phyloP scores from a whole-genome alignment of 1,140 invertebrate species.

The Zaprionus gabonicus region DNA sequence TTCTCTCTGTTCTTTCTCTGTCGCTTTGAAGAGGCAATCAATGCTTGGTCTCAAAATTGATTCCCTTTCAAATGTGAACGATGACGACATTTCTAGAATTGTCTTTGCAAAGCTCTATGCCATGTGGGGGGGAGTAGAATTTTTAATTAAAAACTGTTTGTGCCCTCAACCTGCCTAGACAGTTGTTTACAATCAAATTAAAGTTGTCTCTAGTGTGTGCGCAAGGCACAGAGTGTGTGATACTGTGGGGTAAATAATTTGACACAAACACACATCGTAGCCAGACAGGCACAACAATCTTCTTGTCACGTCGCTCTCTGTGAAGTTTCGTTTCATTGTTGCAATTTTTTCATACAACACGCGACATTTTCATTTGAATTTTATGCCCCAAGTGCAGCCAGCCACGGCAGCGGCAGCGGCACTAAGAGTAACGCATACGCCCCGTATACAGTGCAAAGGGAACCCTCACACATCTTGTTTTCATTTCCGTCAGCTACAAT shows the following conservation, averaged over 20 bases:
- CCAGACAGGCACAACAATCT: constrained; percentile 6
- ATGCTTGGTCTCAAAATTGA: constrained; percentile 66
- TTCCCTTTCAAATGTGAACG: constrained; percentile 68
- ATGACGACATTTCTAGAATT: constrained; percentile 58
- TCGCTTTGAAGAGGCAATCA: constrained; percentile 61
- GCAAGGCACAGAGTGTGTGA: background rate
- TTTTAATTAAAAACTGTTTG: constrained; percentile 45
- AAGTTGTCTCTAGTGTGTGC: constrained; percentile 12
- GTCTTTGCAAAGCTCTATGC: constrained; percentile 17
- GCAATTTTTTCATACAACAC: constrained; percentile 61
- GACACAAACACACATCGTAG: constrained; percentile 5
- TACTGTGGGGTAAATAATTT: constrained; percentile 44
- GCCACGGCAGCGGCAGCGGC: constrained; percentile 11
- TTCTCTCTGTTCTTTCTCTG: background rate
- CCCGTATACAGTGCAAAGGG: constrained; percentile 16
- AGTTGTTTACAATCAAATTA: constrained; percentile 56
- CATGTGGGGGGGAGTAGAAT: background rate
- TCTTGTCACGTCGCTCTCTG: constrained; percentile 29
- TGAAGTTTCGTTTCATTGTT: constrained; percentile 65
- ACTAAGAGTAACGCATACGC: constrained; percentile 56
- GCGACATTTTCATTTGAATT: constrained; percentile 83
- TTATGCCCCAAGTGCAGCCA: constrained; percentile 72
- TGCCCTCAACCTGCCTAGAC: constrained; percentile 1
- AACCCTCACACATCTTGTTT: constrained; percentile 70
- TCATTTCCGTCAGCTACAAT: constrained; percentile 83